Evolutionary conservation across 2,797 vertebrate genomes (phyloP), one percentile per base, ranked within the genome.

Genomic region (Orestias chungarensis): DNA sequence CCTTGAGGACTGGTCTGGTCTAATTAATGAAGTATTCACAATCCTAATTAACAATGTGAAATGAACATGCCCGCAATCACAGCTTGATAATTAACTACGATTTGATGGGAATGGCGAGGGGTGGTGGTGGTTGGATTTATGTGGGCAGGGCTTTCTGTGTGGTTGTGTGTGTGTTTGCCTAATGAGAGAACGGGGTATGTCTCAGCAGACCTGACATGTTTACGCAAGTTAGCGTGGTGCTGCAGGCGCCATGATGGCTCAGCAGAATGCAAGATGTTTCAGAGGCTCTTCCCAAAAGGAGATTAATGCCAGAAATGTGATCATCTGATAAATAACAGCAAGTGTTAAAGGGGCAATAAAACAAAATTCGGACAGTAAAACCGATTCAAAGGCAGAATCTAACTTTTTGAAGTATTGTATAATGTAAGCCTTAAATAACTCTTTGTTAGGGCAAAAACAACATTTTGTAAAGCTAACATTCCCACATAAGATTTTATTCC

Each of bases 21-120:
- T 92, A 92, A 93, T 94, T 93, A 94, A 93, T 91, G 84, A 89
- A 93, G 89, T 92, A 89, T 94, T 92, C 92, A 86, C 87, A 86
- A 79, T 83, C 87, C 86, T 94, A 93, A 93, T 94, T 93, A 94
- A 91, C 91, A 87, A 88, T 89, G 88, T 93, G 92, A 90, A 87
- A 91, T 44, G 87, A 93, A 92, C 91, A 91, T 91, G 91, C 86
- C 93, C 76, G 72, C 91, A 91, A 91, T 93, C 88, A 92, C 89
- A 93, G 90, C 87, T 82, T 78, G 90, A 91, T 93, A 92, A 93
- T 93, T 92, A 93, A 92, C 85, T 89, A 84, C 84, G 87, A 76
- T 86, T 88, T 86, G 86, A 75, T 75, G 83, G 75, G 72, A 75
- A 74, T 65, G 47, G 59, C 72, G 66, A 64, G 44, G 42, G 75